These are phyloP conservation scores for Oophaga pumilio DNA, from an alignment of 2,113 vertebrate species.

Conservation along the genomic window DNA sequence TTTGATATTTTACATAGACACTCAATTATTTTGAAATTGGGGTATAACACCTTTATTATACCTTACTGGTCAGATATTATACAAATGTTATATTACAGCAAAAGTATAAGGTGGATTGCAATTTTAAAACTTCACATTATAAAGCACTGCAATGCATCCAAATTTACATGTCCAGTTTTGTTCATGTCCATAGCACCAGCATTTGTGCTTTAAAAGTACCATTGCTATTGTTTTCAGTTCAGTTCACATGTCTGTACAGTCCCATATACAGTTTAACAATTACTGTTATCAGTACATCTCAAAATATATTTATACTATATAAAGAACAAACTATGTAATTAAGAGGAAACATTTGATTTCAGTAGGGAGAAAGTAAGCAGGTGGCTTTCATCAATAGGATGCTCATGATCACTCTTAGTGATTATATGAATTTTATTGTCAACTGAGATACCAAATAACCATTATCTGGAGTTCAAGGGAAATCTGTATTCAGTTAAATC, in stretches of 20 bases:
- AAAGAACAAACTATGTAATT: conserved; percentile 33
- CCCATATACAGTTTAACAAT: conserved; percentile 29
- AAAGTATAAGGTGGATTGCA: background rate
- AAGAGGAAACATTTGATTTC: conserved; percentile 31
- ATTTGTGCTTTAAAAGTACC: background rate
- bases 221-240: background rate
- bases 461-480: conserved; percentile 32
- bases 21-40: too few species aligned
- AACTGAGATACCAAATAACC: conserved; percentile 36
- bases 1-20: too few species aligned
- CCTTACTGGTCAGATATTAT: background rate
- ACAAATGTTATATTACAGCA: background rate
- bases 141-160: background rate
- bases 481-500: conserved; percentile 30
- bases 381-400: conserved; percentile 44
- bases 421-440: conserved; percentile 56
- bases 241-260: background rate
- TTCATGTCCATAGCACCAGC: background rate
- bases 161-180: background rate
- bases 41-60: too few species aligned
- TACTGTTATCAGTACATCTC: conserved; percentile 34
- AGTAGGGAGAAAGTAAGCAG: conserved; percentile 45
- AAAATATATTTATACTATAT: conserved; percentile 46
- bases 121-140: background rate
- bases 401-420: conserved; percentile 35